Evolutionary conservation across 2,797 vertebrate species (phyloP).

Genomic region (Anguilla marmorata): DNA sequence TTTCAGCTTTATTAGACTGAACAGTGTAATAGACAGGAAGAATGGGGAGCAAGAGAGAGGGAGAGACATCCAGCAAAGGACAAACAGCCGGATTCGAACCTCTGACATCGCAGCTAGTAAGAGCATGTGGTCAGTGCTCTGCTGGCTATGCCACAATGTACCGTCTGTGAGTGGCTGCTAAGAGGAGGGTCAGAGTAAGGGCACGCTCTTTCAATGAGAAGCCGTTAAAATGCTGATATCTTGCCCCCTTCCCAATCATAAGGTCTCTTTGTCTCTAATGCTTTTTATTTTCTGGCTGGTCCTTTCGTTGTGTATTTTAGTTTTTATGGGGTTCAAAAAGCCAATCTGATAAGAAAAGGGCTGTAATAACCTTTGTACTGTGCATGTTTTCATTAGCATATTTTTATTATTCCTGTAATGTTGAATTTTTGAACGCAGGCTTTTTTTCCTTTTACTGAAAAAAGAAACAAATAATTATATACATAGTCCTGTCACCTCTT

Average conservation of each 20-base stretch:
- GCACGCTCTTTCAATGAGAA: background rate
- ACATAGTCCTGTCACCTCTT: background rate
- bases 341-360: background rate
- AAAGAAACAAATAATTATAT: too few species aligned
- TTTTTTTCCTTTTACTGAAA: background rate
- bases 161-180: too few species aligned
- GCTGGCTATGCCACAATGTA: too few species aligned
- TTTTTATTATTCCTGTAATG: background rate
- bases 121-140: too few species aligned
- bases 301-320: background rate
- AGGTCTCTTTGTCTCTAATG: background rate
- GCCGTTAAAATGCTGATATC: background rate
- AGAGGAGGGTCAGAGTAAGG: conserved; percentile 24
- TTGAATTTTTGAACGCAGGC: background rate
- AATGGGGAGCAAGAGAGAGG: too few species aligned
- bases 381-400: too few species aligned
- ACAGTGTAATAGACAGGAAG: too few species aligned
- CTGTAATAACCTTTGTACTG: too few species aligned
- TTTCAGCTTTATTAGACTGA: too few species aligned
- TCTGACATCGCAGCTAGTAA: too few species aligned
- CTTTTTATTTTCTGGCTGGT: background rate
- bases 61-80: too few species aligned
- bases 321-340: background rate
- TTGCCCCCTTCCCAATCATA: background rate
- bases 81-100: too few species aligned